These are phyloP conservation scores for Xestia xanthographa DNA, from an alignment of 2,888 invertebrate genomes.

Conservation along the genomic window DNA sequence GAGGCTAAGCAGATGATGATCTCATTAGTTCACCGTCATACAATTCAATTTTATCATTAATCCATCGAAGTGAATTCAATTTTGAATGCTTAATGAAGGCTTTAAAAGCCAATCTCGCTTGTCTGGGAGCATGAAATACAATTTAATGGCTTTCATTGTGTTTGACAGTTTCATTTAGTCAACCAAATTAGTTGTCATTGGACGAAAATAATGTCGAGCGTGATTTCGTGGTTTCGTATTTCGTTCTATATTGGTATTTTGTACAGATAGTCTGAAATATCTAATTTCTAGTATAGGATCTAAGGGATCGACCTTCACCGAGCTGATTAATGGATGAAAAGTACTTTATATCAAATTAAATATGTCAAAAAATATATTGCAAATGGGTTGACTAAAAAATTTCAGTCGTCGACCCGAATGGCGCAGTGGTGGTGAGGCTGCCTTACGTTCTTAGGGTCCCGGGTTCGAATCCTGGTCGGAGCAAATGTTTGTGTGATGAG, in stretches of 20 bases:
- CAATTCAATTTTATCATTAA: background rate
- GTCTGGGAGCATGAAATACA: conserved; percentile 14
- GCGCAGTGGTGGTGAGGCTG: no score
- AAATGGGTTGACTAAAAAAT: no score
- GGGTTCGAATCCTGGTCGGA: no score
- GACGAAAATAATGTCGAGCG: background rate
- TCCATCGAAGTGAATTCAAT: background rate
- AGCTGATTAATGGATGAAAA: no score
- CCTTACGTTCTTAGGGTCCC: no score
- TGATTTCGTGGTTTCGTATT: background rate
- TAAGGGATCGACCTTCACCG: no score
- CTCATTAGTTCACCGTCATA: background rate
- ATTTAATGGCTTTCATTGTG: conserved; percentile 33
- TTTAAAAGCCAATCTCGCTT: background rate
- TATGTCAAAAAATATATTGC: no score
- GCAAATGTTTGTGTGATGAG: no score
- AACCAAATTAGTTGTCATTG: conserved; percentile 25
- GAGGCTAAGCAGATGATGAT: background rate
- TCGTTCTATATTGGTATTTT: background rate
- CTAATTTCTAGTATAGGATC: no score
- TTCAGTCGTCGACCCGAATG: no score
- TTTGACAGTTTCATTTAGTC: conserved; percentile 19
- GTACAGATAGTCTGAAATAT: no score
- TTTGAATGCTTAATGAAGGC: background rate
- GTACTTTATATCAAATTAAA: no score